Base-by-base conservation (phyloP, 2,797 vertebrate genomes). In the Sebastes alutus region DNA sequence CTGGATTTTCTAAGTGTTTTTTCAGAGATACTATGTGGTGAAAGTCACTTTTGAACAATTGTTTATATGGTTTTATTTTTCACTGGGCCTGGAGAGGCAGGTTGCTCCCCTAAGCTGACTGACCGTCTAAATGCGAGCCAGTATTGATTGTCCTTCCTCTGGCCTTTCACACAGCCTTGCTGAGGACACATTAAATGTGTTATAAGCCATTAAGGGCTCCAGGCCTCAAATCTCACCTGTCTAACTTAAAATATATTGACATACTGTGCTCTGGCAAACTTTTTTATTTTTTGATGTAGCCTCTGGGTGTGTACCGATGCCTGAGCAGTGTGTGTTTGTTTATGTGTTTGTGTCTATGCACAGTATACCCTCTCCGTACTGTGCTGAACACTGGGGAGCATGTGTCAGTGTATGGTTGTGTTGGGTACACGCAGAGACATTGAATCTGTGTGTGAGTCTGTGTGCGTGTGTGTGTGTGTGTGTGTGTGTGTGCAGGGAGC, bases 121-220 rank as follows among this genome's bases (percentile, higher is more conserved):
- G 81, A 87, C 68, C 8, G 78, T 92, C 92, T 91, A 88, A 92
- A 91, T 83, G 90, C 84, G 75, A 83, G 87, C 67, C 30, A n/a
- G 63, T 93, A 95, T 95, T 91, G 93, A 96, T 94, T 65, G 88
- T 87, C 83, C 80, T 75, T 92, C 94, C 92, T 88, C 56, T n/a
- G 89, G 93, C 85, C 82, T 89, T 89, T 91, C 88, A 91, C 86
- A 88, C 73, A 91, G 88, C 82, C 77, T 84, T 82, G 74, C 92
- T 86, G 88, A 93, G 92, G 93, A 93, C 89, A 91, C 89, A 90
- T 93, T 95, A 92, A 95, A 94, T 91, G 88, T 88, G 85, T 92
- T 93, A 91, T 89, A 93, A 93, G 92, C 95, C 94, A 92, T 91
- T 92, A 88, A 80, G 73, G 71, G 88, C 94, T 88, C 49, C 84